Percentiles rank a stretch among this genome's conserved stretches.
Evolutionary conservation across 2,888 invertebrate species (phyloP).

Genomic region (Phortica okadai): DNA sequence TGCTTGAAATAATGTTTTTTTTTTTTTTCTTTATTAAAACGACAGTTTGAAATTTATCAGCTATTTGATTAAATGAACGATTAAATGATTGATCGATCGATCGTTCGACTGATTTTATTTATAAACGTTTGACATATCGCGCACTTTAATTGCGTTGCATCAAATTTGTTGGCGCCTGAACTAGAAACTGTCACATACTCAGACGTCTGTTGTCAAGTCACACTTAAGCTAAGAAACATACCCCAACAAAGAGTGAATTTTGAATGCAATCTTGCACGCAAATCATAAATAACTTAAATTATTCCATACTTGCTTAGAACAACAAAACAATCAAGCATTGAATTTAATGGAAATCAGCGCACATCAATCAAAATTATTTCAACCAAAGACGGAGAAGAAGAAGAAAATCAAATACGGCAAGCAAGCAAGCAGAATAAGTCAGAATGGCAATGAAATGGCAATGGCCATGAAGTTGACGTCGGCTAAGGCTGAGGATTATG

Average conservation of each 20-base stretch:
- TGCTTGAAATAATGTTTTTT: not conserved
- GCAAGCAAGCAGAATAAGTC: not conserved
- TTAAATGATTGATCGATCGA: constrained; percentile 26
- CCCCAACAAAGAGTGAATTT: no score
- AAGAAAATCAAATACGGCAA: not conserved
- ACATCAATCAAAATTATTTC: constrained; percentile 24
- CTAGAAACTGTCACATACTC: constrained; percentile 26
- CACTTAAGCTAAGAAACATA: not conserved
- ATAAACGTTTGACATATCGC: constrained; percentile 1
- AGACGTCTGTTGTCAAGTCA: constrained; percentile 1
- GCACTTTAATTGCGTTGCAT: not conserved
- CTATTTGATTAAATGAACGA: constrained; percentile 12
- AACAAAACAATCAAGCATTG: not conserved
- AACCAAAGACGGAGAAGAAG: not conserved
- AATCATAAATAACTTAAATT: not conserved
- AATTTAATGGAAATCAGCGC: constrained; percentile 12
- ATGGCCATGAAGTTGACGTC: not conserved
- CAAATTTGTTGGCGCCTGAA: constrained; percentile 18
- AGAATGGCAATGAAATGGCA: not conserved
- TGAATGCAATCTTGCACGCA: not conserved
- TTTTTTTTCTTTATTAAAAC: not conserved
- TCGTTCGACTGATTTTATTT: not conserved
- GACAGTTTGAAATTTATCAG: constrained; percentile 21
- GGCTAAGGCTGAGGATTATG: no score
- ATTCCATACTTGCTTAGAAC: not conserved